Base-by-base conservation (phyloP, 2,113 vertebrate species). In the Phasianus colchicus region DNA sequence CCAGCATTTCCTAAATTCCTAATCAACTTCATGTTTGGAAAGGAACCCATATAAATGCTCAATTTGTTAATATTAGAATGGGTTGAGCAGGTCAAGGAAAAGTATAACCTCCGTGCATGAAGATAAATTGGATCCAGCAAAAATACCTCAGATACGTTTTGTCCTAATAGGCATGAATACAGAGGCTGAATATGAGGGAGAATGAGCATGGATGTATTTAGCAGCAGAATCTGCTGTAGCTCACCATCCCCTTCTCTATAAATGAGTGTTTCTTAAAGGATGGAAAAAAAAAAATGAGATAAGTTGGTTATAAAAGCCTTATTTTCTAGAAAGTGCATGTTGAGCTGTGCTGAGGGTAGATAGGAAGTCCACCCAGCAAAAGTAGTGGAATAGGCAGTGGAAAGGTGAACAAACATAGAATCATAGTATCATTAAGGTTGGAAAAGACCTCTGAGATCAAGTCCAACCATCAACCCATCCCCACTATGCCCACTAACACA, bases 1-100 rank as follows among this genome's bases (percentile, higher is more conserved):
- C 82, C 78, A 92, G 43, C 89, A 58, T 96, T 89, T 83, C 80
- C 83, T 84, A 82, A 86, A 83, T 90, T 92, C 71, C 77, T 90
- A 95, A 89, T 95, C 85, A 91, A 71, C 92, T 91, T 61, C 63
- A 65, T 84, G 90, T 80, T 89, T 75, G 45, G 73, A 76, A 94
- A 92, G 55, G 55, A 67, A 64, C 71, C 22, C 1, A 0, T 71
- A 58, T 88, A 90, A 95, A 88, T n/a, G 61, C 70, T 88, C 90
- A 84, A 72, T 92, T 89, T 96, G 60, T 88, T 95, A 82, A 86
- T 89, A 82, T 83, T 86, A 92, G 36, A 29, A 27, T 57, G 86
- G 50, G 63, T 83, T 52, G 77, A 86, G 69, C 58, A 83, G 92
- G 91, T 94, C 92, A 92, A 57, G 71, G 61, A n/a, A 96, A 90